A percentile compares a stretch with the other conserved stretches of the same genome.
phyloP scores from a whole-genome alignment of 2,797 vertebrate species.

The Girardinus metallicus region DNA sequence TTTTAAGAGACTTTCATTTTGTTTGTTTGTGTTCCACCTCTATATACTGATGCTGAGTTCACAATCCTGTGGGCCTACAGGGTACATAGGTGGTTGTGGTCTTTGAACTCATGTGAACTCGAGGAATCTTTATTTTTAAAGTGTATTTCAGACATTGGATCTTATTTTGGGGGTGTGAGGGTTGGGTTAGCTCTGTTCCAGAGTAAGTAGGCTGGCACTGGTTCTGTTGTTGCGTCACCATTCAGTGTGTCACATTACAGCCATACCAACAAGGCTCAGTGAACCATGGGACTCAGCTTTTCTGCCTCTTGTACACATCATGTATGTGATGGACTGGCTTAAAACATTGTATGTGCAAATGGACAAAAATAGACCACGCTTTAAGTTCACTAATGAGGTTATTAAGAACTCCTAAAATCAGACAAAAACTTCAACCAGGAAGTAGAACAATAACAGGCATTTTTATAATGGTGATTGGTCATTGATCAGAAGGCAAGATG shows the following conservation, averaged over 20 bases:
- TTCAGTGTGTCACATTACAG: constrained; percentile 15
- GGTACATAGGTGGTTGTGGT: constrained; percentile 1
- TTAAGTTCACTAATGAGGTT: background rate
- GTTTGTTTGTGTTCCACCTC: background rate
- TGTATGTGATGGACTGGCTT: background rate
- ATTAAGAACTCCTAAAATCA: background rate
- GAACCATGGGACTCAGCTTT: background rate
- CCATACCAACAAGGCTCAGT: constrained; percentile 8
- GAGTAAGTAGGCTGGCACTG: constrained; percentile 16
- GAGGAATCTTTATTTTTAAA: constrained; percentile 36
- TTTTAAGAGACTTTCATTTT: background rate
- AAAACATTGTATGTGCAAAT: background rate
- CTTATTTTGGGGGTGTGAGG: background rate
- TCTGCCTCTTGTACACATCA: background rate
- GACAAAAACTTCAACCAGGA: background rate
- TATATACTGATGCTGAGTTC: background rate
- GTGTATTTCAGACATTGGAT: constrained; percentile 30
- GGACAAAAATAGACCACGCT: background rate
- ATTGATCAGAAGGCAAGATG: background rate
- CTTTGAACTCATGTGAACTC: constrained; percentile 33
- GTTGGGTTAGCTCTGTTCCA: background rate
- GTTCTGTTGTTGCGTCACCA: constrained; percentile 39
- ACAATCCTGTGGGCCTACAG: background rate
- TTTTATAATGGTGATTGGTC: background rate
- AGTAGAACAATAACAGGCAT: background rate